Conservation (phyloP, 2,797 vertebrate species). For the Pangasius mekongensis region DNA sequence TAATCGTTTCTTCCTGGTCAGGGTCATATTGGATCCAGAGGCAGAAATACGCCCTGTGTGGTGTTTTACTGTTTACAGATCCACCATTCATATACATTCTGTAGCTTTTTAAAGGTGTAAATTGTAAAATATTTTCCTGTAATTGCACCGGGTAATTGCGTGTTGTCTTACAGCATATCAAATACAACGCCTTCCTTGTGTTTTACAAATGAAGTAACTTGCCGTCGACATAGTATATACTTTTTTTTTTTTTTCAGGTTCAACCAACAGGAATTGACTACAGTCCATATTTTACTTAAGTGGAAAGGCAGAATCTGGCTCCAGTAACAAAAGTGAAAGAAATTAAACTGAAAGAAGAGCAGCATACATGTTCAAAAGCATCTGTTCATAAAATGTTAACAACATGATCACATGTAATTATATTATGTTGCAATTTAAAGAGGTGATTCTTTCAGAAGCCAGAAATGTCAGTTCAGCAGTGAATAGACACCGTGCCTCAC, state of each 20-base stretch:
- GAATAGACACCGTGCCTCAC: neutral
- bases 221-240: neutral
- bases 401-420: neutral
- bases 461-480: neutral
- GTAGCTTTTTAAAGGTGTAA: neutral
- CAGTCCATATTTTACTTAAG: neutral
- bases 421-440: neutral
- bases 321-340: neutral
- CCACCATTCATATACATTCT: neutral
- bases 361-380: neutral
- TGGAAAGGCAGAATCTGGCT: neutral
- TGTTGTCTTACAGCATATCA: neutral
- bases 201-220: neutral
- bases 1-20: neutral
- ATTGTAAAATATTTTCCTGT: neutral
- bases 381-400: neutral
- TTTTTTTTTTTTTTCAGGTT: neutral
- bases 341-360: neutral
- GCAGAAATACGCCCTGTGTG: neutral
- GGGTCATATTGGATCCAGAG: neutral
- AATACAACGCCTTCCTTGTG: neutral
- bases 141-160: neutral
- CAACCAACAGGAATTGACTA: neutral
- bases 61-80: neutral
- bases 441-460: neutral